A percentile compares a stretch with the other conserved stretches of the same genome.
These are phyloP conservation scores for Mus spretus DNA, from an alignment of 2,797 vertebrate species.

Conservation along the genomic window DNA sequence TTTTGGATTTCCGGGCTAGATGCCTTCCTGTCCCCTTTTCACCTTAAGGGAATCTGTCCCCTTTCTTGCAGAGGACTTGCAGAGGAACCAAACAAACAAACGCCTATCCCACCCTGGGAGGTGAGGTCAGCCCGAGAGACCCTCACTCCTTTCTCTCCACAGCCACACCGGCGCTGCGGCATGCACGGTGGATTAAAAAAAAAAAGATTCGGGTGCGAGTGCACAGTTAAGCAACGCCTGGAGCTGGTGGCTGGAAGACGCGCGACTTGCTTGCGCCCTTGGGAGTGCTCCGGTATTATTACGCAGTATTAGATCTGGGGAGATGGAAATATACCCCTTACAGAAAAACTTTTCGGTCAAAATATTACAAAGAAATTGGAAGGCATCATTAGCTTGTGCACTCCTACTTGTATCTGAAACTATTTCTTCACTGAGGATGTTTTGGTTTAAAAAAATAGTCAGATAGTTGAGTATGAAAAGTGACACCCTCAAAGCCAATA, in stretches of 20 bases:
- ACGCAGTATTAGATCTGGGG: background rate
- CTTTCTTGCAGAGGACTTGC: background rate
- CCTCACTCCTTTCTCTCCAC: background rate
- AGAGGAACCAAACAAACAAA: background rate
- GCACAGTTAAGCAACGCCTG: fast-evolving
- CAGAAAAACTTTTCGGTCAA: conserved; percentile 38
- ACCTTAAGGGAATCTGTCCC: background rate
- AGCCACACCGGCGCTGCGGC: conserved; percentile 54
- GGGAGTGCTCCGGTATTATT: background rate
- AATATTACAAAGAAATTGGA: conserved; percentile 20
- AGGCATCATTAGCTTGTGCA: background rate
- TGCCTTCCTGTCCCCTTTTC: background rate
- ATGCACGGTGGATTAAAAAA: background rate
- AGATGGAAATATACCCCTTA: background rate
- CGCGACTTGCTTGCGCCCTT: background rate
- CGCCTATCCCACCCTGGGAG: background rate
- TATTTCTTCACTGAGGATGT: conserved; percentile 28
- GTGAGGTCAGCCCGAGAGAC: background rate
- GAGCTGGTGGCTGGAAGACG: background rate
- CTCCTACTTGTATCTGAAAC: conserved; percentile 50
- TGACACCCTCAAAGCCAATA: conserved; percentile 15
- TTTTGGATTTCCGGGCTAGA: background rate
- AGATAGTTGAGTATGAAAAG: background rate
- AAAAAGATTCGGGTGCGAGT: background rate
- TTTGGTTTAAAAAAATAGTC: conserved; percentile 60